Conservation (phyloP, 2,797 vertebrate genomes). For the Vireo griseus region DNA sequence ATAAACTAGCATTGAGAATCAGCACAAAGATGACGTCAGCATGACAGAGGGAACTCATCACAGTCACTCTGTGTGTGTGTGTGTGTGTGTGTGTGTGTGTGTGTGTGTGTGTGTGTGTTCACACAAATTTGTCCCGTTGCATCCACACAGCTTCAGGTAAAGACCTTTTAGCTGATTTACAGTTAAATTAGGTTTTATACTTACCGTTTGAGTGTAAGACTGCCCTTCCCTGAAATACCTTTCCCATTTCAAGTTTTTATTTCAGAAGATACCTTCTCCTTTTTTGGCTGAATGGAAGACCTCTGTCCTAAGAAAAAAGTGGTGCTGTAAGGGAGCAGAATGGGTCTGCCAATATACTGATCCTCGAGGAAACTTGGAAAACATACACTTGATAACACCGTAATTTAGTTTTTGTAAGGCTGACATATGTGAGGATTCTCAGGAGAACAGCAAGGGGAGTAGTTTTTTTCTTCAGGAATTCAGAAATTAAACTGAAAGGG, state of each 20-base stretch:
- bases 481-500: conserved; percentile 19
- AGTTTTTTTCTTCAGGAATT: not conserved
- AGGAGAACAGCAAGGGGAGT: not conserved
- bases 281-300: not conserved
- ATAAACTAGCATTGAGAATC: not conserved
- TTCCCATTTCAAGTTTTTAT: not conserved
- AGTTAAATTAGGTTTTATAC: not conserved
- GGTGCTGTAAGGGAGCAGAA: conserved; percentile 9
- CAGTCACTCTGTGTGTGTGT: fast-evolving
- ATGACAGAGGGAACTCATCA: not conserved
- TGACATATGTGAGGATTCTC: conserved; percentile 37
- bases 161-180: not conserved
- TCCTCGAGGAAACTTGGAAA: conserved; percentile 5
- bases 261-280: conserved; percentile 6
- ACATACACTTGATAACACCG: not conserved
- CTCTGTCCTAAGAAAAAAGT: not conserved
- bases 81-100: too few species aligned
- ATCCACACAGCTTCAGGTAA: not conserved
- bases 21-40: not conserved
- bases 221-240: not conserved
- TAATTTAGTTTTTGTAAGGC: not conserved
- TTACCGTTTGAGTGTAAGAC: not conserved
- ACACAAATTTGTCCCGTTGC: not conserved
- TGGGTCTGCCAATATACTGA: not conserved
- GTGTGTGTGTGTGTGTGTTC: fast-evolving